phyloP scores from a whole-genome alignment of 2,888 invertebrate genomes.

The Ferdinandea cuprea region DNA sequence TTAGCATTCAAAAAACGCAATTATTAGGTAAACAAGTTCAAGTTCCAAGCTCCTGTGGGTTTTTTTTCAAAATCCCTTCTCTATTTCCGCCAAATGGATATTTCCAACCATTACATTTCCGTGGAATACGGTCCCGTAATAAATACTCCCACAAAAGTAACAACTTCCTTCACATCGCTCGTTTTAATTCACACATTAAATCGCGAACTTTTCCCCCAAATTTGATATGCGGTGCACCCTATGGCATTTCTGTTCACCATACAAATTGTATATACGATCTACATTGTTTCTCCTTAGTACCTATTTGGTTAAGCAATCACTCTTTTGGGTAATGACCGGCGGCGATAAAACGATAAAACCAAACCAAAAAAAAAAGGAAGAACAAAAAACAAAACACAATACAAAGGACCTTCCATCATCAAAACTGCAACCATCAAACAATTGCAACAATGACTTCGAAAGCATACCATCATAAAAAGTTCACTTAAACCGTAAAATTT shows the following conservation, averaged over 20 bases:
- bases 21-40: too few relatives aligned
- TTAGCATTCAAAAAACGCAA: too few relatives aligned
- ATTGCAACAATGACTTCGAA: constrained; percentile 42
- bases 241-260: not conserved
- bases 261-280: not conserved
- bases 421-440: constrained; percentile 30
- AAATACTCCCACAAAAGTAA: too few relatives aligned
- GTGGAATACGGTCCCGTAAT: too few relatives aligned
- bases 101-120: too few relatives aligned
- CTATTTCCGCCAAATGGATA: too few relatives aligned
- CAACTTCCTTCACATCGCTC: not conserved
- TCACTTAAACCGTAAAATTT: constrained; percentile 56
- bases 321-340: not conserved
- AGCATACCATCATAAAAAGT: constrained; percentile 27
- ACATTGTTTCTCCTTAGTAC: constrained; percentile 13
- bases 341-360: constrained; percentile 8
- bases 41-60: too few relatives aligned
- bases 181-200: too few relatives aligned
- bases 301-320: constrained; percentile 6
- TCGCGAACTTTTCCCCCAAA: not conserved
- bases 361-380: constrained; percentile 4
- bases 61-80: too few relatives aligned
- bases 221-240: not conserved
- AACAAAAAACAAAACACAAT: too few relatives aligned
- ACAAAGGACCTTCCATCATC: constrained; percentile 18